These are phyloP conservation scores for Leptopilina clavipes DNA, from an alignment of 1,140 invertebrate species.

Conservation along the genomic window DNA sequence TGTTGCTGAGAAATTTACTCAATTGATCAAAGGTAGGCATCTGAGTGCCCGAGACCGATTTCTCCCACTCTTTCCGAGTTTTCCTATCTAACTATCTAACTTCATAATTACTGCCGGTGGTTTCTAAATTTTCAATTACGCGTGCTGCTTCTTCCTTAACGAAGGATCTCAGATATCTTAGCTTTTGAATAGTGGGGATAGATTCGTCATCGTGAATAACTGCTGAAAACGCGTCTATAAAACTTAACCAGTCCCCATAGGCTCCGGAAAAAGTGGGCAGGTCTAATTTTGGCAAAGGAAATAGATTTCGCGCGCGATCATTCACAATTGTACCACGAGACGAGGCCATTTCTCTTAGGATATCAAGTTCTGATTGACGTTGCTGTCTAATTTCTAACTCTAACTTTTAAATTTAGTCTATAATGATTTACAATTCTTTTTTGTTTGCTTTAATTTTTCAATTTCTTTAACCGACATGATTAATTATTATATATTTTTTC, in stretches of 20 bases:
- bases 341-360: too few species aligned
- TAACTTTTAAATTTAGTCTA: neutral
- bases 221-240: slow-evolving; percentile 57
- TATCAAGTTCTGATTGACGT: neutral
- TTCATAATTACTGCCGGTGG: slow-evolving; percentile 62
- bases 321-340: too few species aligned
- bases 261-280: slow-evolving; percentile 57
- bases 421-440: too few species aligned
- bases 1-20: too few species aligned
- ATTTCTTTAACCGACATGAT: too few species aligned
- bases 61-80: too few species aligned
- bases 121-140: slow-evolving; percentile 54
- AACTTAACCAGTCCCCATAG: slow-evolving; percentile 60
- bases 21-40: too few species aligned
- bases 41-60: too few species aligned
- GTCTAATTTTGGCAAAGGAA: slow-evolving; percentile 53
- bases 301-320: neutral
- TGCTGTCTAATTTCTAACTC: neutral
- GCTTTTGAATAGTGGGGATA: slow-evolving; percentile 55
- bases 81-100: too few species aligned
- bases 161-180: slow-evolving; percentile 50
- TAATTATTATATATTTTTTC: too few species aligned
- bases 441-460: too few species aligned
- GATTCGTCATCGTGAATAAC: slow-evolving; percentile 54
- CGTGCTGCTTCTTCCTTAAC: too few species aligned